Base-by-base conservation (phyloP, 2,888 invertebrate species). In the Chouioia cunea region DNA sequence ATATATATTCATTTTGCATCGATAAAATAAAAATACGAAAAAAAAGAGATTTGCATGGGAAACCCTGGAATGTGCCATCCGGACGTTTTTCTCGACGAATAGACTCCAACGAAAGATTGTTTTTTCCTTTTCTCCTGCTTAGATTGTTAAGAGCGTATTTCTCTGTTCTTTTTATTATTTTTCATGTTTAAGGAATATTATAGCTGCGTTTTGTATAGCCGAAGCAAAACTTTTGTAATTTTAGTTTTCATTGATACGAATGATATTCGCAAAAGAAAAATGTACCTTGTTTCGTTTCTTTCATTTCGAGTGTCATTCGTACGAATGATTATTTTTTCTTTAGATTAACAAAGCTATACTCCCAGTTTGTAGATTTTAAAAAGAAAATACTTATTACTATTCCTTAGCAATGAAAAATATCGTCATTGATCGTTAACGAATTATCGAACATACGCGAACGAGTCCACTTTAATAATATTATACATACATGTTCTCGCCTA, bases 1-100 rank as follows among this genome's bases (percentile, higher is more conserved):
- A 44, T 53, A 15, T 44, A 22, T 12, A 36, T 36, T 6, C 57
- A 59, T 8, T 23, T 53, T 53, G 67, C 16, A 47, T 20, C 60
- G 22, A 36, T 36, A 14, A 15, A 43, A 47, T 15, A 60, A 16
- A 18, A 47, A 48, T 20, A 47, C 23, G 54, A n/a, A 52, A 63
- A 62, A 15, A 52, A 53, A n/a, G n/a, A n/a, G n/a, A n/a, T n/a
- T 47, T 48, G 48, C 54, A 60, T 48, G 60, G 36, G 36, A 50
- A 70, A 73, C 60, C 18, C 72, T 65, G 69, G 65, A 65, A 73
- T 63, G 72, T 73, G 72, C 72, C 72, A 73, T 73, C 65, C 43
- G 72, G 65, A 69, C 52, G 65, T 65, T 36, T 36, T 72, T 72
- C 57, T 53, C 65, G 69, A 69, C 23, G 64, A 68, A 64, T 72